Percentiles rank a stretch among this genome's conserved stretches.
Conservation (phyloP, 2,888 invertebrate species). For the Cryptophagus acutangulus region DNA sequence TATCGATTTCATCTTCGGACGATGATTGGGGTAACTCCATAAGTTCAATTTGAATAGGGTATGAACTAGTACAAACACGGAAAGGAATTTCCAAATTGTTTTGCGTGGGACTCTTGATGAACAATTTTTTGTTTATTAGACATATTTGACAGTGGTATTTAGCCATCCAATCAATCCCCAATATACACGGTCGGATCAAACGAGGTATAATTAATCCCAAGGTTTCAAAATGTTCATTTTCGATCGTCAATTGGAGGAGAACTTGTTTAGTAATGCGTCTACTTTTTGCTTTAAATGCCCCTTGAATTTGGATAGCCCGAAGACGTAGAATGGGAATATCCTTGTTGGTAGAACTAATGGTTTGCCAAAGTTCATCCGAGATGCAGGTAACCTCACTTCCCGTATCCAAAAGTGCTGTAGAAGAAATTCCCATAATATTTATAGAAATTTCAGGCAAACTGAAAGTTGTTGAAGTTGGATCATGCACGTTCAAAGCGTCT, state of each 20-base stretch:
- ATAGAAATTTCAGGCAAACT: background rate
- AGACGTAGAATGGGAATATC: constrained; percentile 8
- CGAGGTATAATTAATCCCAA: background rate
- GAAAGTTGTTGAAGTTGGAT: background rate
- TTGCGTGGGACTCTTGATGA: too few species aligned
- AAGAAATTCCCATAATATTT: background rate
- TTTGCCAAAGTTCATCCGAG: constrained; percentile 8
- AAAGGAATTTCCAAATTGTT: too few species aligned
- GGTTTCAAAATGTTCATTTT: too few species aligned
- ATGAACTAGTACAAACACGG: too few species aligned
- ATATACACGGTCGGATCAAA: constrained; percentile 8
- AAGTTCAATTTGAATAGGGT: too few species aligned
- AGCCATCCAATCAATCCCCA: constrained; percentile 11
- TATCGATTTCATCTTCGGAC: background rate
- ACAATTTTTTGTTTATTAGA: too few species aligned
- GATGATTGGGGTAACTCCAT: too few species aligned
- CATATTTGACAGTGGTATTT: background rate
- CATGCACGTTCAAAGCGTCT: background rate
- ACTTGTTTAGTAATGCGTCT: constrained; percentile 9
- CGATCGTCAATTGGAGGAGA: background rate
- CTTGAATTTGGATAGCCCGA: constrained; percentile 9
- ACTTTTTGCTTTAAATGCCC: constrained; percentile 9
- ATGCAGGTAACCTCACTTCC: constrained; percentile 13
- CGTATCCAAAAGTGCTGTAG: constrained; percentile 8
- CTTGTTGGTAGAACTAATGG: background rate